Evolutionary conservation across 2,113 vertebrate genomes (phyloP).

Genomic region (Chlorodrepanis virens): DNA sequence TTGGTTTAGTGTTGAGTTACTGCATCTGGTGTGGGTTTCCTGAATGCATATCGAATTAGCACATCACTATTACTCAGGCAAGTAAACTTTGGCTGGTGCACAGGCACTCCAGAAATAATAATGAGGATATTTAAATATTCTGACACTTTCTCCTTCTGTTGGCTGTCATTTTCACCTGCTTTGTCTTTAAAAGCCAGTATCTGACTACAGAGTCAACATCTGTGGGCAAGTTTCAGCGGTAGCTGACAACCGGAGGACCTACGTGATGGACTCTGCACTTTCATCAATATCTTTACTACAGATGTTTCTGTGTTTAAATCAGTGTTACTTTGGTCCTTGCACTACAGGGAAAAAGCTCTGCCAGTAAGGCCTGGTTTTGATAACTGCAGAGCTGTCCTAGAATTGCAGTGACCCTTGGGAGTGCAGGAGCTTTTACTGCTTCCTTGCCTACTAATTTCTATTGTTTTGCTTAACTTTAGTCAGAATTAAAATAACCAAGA

Average conservation of each 20-base stretch:
- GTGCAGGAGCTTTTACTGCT: not conserved
- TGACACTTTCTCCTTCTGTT: not conserved
- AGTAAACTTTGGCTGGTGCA: not conserved
- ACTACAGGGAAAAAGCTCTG: not conserved
- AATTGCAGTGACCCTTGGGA: not conserved
- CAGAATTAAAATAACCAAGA: not conserved
- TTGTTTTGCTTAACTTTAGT: not conserved
- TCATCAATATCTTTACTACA: not conserved
- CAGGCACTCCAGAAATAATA: not conserved
- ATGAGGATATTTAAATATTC: not conserved
- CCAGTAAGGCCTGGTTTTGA: not conserved
- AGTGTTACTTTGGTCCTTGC: not conserved
- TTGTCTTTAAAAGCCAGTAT: not conserved
- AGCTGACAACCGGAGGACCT: not conserved
- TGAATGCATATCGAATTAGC: not conserved
- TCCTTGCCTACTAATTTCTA: not conserved
- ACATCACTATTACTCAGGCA: not conserved
- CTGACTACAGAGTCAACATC: not conserved
- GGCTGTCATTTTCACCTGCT: not conserved
- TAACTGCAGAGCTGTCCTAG: not conserved
- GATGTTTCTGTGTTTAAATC: not conserved
- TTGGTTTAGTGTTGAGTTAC: not conserved
- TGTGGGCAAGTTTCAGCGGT: not conserved
- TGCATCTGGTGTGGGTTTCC: not conserved
- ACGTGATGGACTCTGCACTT: not conserved